Evolutionary conservation across 2,888 invertebrate genomes (phyloP).

Genomic region (Boloria euphrosyne): DNA sequence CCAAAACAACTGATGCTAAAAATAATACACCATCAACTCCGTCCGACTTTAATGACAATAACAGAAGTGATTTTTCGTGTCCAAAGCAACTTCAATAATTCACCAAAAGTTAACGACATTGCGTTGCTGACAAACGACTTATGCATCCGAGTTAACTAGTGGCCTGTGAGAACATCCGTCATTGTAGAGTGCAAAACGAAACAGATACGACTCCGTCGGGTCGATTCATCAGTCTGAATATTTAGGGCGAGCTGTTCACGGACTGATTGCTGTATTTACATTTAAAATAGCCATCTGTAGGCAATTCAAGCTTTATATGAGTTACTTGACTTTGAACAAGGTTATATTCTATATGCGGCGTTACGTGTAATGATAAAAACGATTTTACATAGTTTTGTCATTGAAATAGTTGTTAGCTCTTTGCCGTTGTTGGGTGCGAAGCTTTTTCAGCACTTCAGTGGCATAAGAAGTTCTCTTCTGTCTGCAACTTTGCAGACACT

Average conservation of each 20-base stretch:
- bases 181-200: constrained; percentile 66
- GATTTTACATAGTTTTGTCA: too few species aligned
- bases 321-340: too few species aligned
- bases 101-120: constrained; percentile 39
- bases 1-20: too few species aligned
- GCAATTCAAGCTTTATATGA: neutral
- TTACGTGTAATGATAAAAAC: too few species aligned
- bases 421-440: too few species aligned
- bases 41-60: neutral
- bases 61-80: constrained; percentile 39
- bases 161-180: constrained; percentile 63
- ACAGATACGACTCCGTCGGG: constrained; percentile 63
- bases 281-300: neutral
- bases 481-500: too few species aligned
- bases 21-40: too few species aligned
- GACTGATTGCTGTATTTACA: constrained; percentile 21
- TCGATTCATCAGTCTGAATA: constrained; percentile 69
- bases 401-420: too few species aligned
- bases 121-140: constrained; percentile 56
- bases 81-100: constrained; percentile 32
- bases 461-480: too few species aligned
- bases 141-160: constrained; percentile 57
- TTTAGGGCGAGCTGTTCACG: constrained; percentile 47
- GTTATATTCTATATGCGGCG: too few species aligned
- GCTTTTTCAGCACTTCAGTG: too few species aligned